Base-by-base conservation (phyloP, 2,113 vertebrate genomes). In the Spea multiplicata region DNA sequence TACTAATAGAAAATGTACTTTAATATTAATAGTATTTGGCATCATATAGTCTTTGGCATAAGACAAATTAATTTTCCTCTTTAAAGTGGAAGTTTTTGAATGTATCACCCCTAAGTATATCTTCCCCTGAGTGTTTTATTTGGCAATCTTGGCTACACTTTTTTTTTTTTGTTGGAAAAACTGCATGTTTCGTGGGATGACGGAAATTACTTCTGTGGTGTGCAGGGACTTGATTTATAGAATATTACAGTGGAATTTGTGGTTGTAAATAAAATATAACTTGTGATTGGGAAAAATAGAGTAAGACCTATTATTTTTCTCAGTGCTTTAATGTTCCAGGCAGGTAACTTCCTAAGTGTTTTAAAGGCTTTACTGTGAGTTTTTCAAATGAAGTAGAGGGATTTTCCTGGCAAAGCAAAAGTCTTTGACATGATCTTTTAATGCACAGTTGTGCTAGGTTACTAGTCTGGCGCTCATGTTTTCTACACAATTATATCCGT, bases 361-460 rank as follows among this genome's bases (percentile, higher is more conserved):
- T 74, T 76, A 81, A 82, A 86, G 74, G 71, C 66, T 80, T 80
- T 80, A 68, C 64, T 68, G 44, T 57, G 78, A 61, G 65, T 61
- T 80, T 80, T 80, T 68, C 17, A 82, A 86, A 86, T 84, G 77
- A 67, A 81, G 76, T 61, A 84, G 62, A 80, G 67, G 80, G 81
- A 83, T 87, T 82, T 84, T 78, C 83, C 82, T 87, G 82, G 83
- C 83, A 79, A 71, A 70, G 74, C 2, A 30, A 8, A 74, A 71
- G 76, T 61, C 49, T 81, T 75, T 71, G 73, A 81, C 67, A 44
- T 49, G 57, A 80, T 76, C 80, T 80, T 64, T 72, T 80, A 78
- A 83, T 84, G 69, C 81, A 49, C 68, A 83, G 66, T 76, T 55
- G 30, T 48, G 48, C 73, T 75, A 80, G 77, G 68, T 79, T 77